A percentile compares a stretch with the other conserved stretches of the same genome.
Evolutionary conservation across 1,140 invertebrate species (phyloP).

Genomic region (Diorhabda sublineata): DNA sequence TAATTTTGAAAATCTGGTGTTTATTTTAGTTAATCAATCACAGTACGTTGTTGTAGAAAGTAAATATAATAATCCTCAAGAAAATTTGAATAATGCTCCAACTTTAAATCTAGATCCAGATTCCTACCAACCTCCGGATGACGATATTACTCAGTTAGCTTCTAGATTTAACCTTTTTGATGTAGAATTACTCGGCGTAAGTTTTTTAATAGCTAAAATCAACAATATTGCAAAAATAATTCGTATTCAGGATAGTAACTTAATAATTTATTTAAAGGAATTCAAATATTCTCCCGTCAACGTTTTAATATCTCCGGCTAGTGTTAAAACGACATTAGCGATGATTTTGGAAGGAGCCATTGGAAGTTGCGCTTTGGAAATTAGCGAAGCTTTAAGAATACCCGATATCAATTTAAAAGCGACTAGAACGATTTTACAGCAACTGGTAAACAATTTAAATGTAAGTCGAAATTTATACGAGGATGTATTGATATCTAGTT

Average conservation of each 20-base stretch:
- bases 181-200: constrained; percentile 38
- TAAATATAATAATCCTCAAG: too few relatives aligned
- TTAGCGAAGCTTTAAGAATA: constrained; percentile 54
- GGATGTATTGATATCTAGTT: too few relatives aligned
- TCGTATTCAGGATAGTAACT: too few relatives aligned
- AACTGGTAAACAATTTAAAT: constrained; percentile 51
- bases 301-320: constrained; percentile 64
- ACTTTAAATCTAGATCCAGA: constrained; percentile 7
- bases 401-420: constrained; percentile 50
- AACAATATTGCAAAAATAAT: too few relatives aligned
- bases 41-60: too few relatives aligned
- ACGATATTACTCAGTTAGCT: constrained; percentile 15
- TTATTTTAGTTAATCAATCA: too few relatives aligned
- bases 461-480: constrained; percentile 41
- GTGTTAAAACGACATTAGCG: constrained; percentile 60
- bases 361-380: constrained; percentile 55
- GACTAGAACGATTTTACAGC: constrained; percentile 47
- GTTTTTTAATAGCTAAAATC: background rate
- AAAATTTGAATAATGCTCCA: too few relatives aligned
- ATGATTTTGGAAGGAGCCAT: constrained; percentile 61
- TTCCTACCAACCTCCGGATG: constrained; percentile 10
- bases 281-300: constrained; percentile 49
- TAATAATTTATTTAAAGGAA: too few relatives aligned
- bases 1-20: too few relatives aligned
- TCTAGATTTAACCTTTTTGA: constrained; percentile 39